Evolutionary conservation across 2,113 vertebrate genomes (phyloP), one percentile per base, ranked within the genome.

Genomic region (Cololabis saira): DNA sequence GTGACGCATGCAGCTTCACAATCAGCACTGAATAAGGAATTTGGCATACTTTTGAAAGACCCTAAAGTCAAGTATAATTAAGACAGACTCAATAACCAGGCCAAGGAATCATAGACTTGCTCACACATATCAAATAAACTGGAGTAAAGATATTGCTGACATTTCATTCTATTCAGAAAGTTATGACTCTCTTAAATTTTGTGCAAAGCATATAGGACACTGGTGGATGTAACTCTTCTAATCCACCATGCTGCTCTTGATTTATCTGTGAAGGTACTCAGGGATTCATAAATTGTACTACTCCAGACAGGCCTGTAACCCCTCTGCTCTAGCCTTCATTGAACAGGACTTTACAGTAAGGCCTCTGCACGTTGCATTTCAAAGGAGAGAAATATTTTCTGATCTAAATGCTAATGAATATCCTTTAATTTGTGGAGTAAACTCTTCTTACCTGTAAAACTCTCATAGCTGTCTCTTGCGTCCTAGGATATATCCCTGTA

Each of bases 361-460:
- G 62, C 78, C 65, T 76, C 62, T 67, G 40, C 21, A 55, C 7
- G 60, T 53, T 71, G 81, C 73, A 74, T 84, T 75, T 80, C 79
- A 84, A 81, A 71, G 52, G 58, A 21, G 1, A 56, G 43, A 63
- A 72, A 74, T 61, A 48, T 44, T 61, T 83, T 85, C 78, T 76
- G 81, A 64, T 85, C 81, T 85, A 84, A 87, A 90, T 90, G 87
- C 88, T 89, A 76, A 88, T 87, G 70, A 52, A 16, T 58, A 44
- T 71, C 49, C 45, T 76, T 57, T 74, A 75, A 80, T 84, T 50
- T 5, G 44, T 68, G 74, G 44, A 72, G 74, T 81, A 56, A 80
- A 72, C 76, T 86, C 80, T 73, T 61, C 61, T 73, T 80, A 56
- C 67, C 76, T 65, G 69, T 76, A 77, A 72, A 83, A 65, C 37